Evolutionary conservation across 2,113 vertebrate species (phyloP), one percentile per base, ranked within the genome.

Genomic region (Galemys pyrenaicus): DNA sequence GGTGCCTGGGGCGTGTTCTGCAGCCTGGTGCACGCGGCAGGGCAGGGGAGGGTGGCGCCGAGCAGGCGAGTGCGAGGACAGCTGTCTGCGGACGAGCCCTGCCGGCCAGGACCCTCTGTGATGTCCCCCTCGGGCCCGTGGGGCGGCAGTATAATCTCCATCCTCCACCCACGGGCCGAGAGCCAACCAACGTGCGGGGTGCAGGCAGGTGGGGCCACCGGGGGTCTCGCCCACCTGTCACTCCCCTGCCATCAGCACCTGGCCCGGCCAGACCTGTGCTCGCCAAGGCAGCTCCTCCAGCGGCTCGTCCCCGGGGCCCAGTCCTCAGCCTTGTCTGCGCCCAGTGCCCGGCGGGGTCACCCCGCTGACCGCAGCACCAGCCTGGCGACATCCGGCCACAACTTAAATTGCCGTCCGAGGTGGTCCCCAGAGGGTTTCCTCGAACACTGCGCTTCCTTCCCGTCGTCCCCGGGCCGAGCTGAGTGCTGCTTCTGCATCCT

Each of bases 1-100:
- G 58, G 49, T 49, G 19, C 32, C 8, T 12, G 60, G 51, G 26
- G 26, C n/a, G n/a, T 4, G 6, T 26, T 32, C 16, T 73, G 39
- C 28, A 12, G 65, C 65, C 20, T 32, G n/a, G 51, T 17, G 10
- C 24, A 5, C 26, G 1, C 15, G 24, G 30, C n/a, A 22, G 4
- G n/a, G n/a, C 46, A 75, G 17, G 44, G 10, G 1, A 3, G 9
- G 13, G 17, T n/a, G n/a, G n/a, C n/a, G n/a, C 1, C n/a, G 26
- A 39, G 44, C 17, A 24, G 56, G 15, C 10, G 41, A 78, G 32
- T 39, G 32, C 32, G 3, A 8, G 32, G 60, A n/a, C 12, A 44
- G 77, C 9, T 6, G 19, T 35, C 67, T 82, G 44, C 39, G 17
- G 49, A 16, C 44, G n/a, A 22, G 44, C 32, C 22, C 30, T 41